Conservation (phyloP, 2,113 vertebrate species). For the Grallaria varia region DNA sequence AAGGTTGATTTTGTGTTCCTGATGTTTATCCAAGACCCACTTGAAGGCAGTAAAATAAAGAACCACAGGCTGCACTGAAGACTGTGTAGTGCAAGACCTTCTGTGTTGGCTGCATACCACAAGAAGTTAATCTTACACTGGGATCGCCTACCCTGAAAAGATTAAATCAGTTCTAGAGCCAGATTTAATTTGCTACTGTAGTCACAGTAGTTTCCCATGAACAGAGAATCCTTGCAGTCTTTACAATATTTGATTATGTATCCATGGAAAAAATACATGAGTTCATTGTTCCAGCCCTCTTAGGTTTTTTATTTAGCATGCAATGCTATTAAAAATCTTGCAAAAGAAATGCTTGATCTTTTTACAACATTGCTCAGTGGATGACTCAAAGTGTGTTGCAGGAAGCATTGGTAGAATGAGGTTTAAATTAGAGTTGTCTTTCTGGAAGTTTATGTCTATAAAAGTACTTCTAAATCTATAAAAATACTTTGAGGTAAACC, state of each 20-base stretch:
- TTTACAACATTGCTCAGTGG: background rate
- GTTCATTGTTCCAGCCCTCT: background rate
- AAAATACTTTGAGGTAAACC: background rate
- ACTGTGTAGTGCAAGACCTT: background rate
- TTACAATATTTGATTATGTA: background rate
- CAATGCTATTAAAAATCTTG: background rate
- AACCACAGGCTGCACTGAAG: background rate
- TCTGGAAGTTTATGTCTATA: background rate
- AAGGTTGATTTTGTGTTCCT: background rate
- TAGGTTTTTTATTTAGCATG: background rate
- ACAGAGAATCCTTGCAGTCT: background rate
- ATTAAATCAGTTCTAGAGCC: background rate
- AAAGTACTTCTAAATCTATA: background rate
- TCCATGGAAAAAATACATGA: background rate
- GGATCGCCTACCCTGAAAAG: background rate
- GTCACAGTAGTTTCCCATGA: constrained; percentile 1
- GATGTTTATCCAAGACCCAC: background rate
- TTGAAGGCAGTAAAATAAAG: background rate
- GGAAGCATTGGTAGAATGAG: background rate
- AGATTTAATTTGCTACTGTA: constrained; percentile 31
- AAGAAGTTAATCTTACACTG: constrained; percentile 4
- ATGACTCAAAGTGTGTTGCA: background rate
- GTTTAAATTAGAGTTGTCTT: background rate
- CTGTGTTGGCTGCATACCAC: constrained; percentile 6
- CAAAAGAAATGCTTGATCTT: background rate